A percentile compares a stretch with the other conserved stretches of the same genome.
Conservation (phyloP, 2,888 invertebrate genomes). For the Bhutanitis thaidina region DNA sequence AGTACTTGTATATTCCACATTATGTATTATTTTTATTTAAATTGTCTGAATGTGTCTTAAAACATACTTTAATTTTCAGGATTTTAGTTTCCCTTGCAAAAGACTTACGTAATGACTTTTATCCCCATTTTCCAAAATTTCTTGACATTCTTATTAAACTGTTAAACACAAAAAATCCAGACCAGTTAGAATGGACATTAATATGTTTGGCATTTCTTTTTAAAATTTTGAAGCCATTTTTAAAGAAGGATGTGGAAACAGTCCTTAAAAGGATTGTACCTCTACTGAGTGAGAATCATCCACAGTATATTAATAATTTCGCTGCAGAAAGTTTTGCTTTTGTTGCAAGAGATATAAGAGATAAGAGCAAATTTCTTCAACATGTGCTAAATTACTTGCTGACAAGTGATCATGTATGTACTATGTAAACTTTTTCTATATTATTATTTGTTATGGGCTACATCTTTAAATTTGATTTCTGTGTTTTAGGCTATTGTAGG, state of each 20-base stretch:
- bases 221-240: slow-evolving; percentile 91
- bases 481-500: slow-evolving; percentile 85
- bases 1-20: too few species aligned
- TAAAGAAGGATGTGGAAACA: slow-evolving; percentile 88
- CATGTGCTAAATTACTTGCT: slow-evolving; percentile 84
- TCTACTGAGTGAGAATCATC: slow-evolving; percentile 87
- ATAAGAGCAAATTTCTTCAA: slow-evolving; percentile 86
- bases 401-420: slow-evolving; percentile 84
- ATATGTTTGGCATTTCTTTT: slow-evolving; percentile 93
- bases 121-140: slow-evolving; percentile 89
- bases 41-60: too few species aligned
- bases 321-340: slow-evolving; percentile 98
- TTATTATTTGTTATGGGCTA: not conserved
- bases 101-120: slow-evolving; percentile 94
- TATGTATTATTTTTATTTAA: too few species aligned
- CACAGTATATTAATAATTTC: slow-evolving; percentile 93
- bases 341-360: slow-evolving; percentile 92
- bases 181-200: slow-evolving; percentile 92
- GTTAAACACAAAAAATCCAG: slow-evolving; percentile 87
- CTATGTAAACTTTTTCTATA: slow-evolving; percentile 13
- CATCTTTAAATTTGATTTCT: not conserved
- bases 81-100: slow-evolving; percentile 91
- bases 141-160: slow-evolving; percentile 85
- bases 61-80: slow-evolving; percentile 65
- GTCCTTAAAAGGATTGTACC: slow-evolving; percentile 87